A percentile compares a stretch with the other conserved stretches of the same genome.
These are phyloP conservation scores for Eubasilissa regina DNA, from an alignment of 1,140 invertebrate genomes.

Conservation along the genomic window DNA sequence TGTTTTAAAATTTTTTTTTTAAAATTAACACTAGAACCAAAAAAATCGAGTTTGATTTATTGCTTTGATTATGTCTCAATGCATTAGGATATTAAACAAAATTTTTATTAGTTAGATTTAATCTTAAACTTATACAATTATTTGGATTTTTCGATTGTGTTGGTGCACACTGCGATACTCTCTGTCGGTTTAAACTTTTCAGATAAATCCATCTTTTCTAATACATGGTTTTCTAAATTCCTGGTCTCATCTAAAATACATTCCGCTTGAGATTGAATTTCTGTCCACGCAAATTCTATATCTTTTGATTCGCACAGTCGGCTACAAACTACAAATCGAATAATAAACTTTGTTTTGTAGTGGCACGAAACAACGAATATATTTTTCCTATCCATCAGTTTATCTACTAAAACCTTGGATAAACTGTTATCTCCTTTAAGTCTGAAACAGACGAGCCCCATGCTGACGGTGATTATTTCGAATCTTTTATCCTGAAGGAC, in stretches of 20 bases:
- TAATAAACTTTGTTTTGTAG: conserved; percentile 78
- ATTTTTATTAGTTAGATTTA: too few species aligned
- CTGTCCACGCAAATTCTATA: conserved; percentile 87
- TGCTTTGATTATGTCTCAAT: too few species aligned
- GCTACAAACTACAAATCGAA: conserved; percentile 90
- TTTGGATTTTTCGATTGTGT: conserved; percentile 31
- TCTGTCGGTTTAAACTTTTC: conserved; percentile 40
- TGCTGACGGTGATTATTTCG: conserved; percentile 80
- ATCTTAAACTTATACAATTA: too few species aligned
- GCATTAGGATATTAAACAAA: too few species aligned
- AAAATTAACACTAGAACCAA: too few species aligned
- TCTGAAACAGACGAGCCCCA: conserved; percentile 93
- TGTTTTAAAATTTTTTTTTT: too few species aligned
- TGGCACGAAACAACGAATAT: conserved; percentile 89
- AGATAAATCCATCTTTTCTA: conserved; percentile 50
- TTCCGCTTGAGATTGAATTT: conserved; percentile 77
- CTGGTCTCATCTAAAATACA: conserved; percentile 63
- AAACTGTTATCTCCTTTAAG: conserved; percentile 85
- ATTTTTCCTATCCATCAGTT: conserved; percentile 83
- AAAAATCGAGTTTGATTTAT: too few species aligned
- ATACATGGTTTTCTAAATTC: conserved; percentile 61
- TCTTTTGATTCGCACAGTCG: conserved; percentile 80
- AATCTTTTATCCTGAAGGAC: conserved; percentile 83
- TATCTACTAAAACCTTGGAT: conserved; percentile 83
- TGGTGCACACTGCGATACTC: conserved; percentile 7